Percentiles rank a stretch among this genome's conserved stretches.
These are phyloP conservation scores for Dicroscelio sp. DNA, from an alignment of 2,888 invertebrate genomes.

Conservation along the genomic window DNA sequence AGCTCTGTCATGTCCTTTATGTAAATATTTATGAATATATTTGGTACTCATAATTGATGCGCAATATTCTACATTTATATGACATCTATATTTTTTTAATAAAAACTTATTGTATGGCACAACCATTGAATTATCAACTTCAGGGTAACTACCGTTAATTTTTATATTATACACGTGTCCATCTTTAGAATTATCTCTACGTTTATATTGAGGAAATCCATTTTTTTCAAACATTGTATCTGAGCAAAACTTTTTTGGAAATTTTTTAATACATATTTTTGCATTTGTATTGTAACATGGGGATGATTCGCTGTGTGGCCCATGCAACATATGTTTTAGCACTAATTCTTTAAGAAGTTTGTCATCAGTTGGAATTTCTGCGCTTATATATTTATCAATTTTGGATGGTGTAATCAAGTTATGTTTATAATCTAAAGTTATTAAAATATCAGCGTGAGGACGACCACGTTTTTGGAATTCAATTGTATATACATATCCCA, in stretches of 20 bases:
- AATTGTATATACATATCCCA: constrained; percentile 5
- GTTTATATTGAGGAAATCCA: constrained; percentile 4
- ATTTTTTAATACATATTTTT: not conserved
- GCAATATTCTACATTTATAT: constrained; percentile 78
- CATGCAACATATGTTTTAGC: constrained; percentile 21
- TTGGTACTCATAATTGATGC: too few relatives aligned
- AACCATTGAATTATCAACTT: constrained; percentile 22
- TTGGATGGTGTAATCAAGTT: not conserved
- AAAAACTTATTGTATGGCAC: constrained; percentile 46
- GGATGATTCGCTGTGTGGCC: not conserved
- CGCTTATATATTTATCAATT: too few relatives aligned
- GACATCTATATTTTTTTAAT: constrained; percentile 68
- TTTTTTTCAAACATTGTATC: constrained; percentile 24
- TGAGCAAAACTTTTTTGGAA: constrained; percentile 21
- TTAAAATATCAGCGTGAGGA: not conserved
- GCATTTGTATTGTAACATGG: not conserved
- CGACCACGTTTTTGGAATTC: too few relatives aligned
- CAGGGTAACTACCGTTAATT: not conserved
- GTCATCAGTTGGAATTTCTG: constrained; percentile 15
- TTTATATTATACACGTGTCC: constrained; percentile 1
- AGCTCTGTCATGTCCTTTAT: too few relatives aligned
- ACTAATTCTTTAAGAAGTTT: constrained; percentile 12
- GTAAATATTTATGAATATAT: too few relatives aligned
- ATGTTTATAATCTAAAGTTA: constrained; percentile 33
- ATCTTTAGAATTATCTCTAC: not conserved